Conservation (phyloP, 1,140 invertebrate genomes). For the Hypsibius dujardini region DNA sequence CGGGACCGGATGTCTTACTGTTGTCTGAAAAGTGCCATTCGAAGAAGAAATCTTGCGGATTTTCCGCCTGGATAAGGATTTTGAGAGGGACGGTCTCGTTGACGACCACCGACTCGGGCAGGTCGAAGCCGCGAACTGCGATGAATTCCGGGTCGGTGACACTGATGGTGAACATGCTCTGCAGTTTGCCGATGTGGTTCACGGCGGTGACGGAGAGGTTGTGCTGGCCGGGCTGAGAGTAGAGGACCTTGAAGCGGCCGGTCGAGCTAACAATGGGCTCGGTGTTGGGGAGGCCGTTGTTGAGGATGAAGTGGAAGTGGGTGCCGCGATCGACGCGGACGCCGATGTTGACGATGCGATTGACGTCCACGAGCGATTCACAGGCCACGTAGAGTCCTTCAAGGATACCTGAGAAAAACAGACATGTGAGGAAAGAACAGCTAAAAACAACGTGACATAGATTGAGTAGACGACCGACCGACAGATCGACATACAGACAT, state of each 20-base stretch:
- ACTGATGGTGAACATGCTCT: neutral
- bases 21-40: conserved; percentile 6
- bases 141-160: neutral
- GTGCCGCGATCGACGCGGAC: neutral
- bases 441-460: no score
- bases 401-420: neutral
- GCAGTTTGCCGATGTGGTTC: neutral
- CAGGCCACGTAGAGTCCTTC: neutral
- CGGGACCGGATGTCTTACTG: neutral
- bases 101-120: neutral
- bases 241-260: neutral
- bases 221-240: neutral
- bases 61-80: neutral
- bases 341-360: conserved; percentile 1
- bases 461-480: no score
- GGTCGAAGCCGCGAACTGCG: neutral
- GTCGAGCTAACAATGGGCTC: neutral
- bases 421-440: neutral
- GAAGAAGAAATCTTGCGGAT: neutral
- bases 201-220: neutral
- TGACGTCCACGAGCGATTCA: neutral
- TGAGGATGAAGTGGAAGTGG: neutral
- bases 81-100: neutral
- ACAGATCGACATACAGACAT: no score
- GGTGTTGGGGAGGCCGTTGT: neutral